These are phyloP conservation scores for Promerops cafer DNA, from an alignment of 2,113 vertebrate genomes.

Conservation along the genomic window DNA sequence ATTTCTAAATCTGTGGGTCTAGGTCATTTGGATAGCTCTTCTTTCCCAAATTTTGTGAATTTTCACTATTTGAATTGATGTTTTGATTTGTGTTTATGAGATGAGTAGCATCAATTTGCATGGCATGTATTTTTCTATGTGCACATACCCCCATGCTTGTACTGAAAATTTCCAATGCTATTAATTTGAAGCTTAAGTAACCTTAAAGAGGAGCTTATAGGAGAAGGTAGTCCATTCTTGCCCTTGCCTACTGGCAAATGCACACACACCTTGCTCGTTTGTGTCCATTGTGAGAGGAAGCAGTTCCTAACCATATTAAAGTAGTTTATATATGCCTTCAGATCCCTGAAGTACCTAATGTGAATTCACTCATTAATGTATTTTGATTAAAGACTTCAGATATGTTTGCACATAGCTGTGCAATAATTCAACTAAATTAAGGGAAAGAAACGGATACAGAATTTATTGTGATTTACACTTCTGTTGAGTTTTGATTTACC, in stretches of 20 bases:
- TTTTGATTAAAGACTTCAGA: not conserved
- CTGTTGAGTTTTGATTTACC: not conserved
- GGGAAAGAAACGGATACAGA: not conserved
- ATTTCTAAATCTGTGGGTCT: not conserved
- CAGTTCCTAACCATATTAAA: not conserved
- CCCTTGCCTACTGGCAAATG: not conserved
- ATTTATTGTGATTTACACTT: not conserved
- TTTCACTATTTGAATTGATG: not conserved
- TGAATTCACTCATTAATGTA: not conserved
- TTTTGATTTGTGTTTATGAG: not conserved
- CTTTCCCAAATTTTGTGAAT: not conserved
- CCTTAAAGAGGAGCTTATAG: not conserved
- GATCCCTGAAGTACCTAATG: not conserved
- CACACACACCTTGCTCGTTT: not conserved
- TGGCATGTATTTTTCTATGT: not conserved
- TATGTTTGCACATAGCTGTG: not conserved
- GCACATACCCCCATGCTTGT: not conserved
- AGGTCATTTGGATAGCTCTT: not conserved
- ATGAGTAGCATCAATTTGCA: not conserved
- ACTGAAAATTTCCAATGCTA: not conserved
- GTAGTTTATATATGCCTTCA: not conserved
- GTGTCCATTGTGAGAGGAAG: not conserved
- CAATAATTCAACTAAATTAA: not conserved
- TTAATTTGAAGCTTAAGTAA: not conserved
- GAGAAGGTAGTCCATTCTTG: not conserved